phyloP scores from a whole-genome alignment of 92 coral and sea anemone genomes.

The Phymanthus crucifer region DNA sequence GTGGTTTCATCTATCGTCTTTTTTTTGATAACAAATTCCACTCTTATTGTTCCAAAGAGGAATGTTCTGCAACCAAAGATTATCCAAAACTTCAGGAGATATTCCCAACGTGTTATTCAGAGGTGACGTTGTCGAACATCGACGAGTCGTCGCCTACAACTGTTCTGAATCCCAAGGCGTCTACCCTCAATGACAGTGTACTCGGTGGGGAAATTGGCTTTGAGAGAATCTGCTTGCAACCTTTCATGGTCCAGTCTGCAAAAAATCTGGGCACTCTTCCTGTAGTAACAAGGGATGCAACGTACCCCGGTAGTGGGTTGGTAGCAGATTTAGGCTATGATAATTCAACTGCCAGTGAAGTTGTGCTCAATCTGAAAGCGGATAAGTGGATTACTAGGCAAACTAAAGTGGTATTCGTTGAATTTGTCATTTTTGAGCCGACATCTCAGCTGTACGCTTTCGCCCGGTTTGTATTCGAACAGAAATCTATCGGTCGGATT shows the following conservation, averaged over 20 bases:
- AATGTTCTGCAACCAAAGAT: constrained; percentile 34
- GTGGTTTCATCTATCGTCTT: not conserved
- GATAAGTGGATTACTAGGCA: constrained; percentile 61
- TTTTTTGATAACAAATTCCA: not conserved
- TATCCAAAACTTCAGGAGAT: constrained; percentile 35
- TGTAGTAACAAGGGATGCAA: constrained; percentile 39
- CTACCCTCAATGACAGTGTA: constrained; percentile 2
- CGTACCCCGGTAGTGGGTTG: constrained; percentile 62
- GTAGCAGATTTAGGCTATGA: constrained; percentile 79
- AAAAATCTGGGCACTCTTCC: constrained; percentile 46
- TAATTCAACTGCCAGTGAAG: constrained; percentile 54
- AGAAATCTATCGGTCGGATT: constrained; percentile 67
- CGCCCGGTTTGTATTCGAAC: constrained; percentile 64
- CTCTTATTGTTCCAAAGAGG: constrained; percentile 18
- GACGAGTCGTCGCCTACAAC: constrained; percentile 24
- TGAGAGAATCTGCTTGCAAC: constrained; percentile 43
- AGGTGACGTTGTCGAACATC: constrained; percentile 13
- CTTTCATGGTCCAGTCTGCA: constrained; percentile 55
- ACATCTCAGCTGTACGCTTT: constrained; percentile 56
- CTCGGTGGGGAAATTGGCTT: constrained; percentile 17
- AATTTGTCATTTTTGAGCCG: constrained; percentile 61
- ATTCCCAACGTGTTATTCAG: constrained; percentile 56
- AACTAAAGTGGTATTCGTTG: no score
- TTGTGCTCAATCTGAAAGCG: constrained; percentile 50
- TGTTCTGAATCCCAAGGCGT: constrained; percentile 5